phyloP scores from a whole-genome alignment of 2,113 vertebrate genomes.

The Egretta garzetta region DNA sequence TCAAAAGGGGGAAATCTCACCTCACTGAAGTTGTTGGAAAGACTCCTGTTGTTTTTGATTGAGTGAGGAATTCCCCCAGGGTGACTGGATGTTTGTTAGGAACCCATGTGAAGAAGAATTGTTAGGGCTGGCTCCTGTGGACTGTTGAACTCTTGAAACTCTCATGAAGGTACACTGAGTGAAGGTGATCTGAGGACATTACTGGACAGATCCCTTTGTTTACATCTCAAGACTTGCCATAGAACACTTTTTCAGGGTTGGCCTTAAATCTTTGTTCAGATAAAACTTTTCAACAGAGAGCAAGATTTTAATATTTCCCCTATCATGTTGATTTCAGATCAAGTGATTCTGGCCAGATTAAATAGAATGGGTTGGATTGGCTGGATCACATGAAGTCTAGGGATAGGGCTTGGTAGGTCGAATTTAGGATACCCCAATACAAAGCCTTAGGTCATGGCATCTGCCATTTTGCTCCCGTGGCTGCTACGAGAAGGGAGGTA shows the following conservation, averaged over 20 bases:
- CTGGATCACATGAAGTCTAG: neutral
- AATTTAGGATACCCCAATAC: neutral
- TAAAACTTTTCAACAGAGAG: neutral
- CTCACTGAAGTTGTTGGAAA: neutral
- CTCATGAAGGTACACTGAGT: neutral
- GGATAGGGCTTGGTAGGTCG: neutral
- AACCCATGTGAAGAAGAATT: neutral
- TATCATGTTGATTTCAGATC: neutral
- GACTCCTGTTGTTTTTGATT: neutral
- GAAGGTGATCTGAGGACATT: neutral
- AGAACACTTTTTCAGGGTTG: neutral
- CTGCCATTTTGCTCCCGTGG: neutral
- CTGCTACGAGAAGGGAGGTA: neutral
- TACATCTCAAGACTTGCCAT: neutral
- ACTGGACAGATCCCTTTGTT: neutral
- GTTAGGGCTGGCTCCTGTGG: neutral
- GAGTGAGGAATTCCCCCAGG: neutral
- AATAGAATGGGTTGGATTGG: neutral
- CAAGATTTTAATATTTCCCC: neutral
- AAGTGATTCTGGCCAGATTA: neutral
- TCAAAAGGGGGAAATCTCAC: neutral
- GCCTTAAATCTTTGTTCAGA: neutral
- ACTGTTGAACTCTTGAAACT: neutral
- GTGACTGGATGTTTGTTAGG: neutral
- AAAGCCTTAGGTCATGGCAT: neutral